Percentiles rank a stretch among this genome's conserved stretches.
Conservation (phyloP, 2,797 vertebrate species). For the Erpetoichthys calabaricus region DNA sequence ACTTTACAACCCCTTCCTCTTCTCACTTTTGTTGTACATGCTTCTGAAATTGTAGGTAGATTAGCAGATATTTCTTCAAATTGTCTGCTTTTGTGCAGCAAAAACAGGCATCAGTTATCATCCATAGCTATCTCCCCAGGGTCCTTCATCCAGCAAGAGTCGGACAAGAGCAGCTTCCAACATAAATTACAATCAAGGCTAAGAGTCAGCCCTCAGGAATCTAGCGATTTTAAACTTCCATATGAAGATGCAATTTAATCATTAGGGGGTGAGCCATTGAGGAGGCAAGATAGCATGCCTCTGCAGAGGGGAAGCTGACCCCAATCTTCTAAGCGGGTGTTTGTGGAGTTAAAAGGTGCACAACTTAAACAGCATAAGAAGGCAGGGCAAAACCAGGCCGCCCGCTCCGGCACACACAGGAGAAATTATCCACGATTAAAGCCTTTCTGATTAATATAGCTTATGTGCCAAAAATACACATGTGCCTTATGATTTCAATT, state of each 20-base stretch:
- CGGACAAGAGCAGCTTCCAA: constrained; percentile 47
- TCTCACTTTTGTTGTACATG: too few species aligned
- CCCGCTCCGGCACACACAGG: constrained; percentile 47
- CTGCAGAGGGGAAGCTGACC: constrained; percentile 38
- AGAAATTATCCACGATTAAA: constrained; percentile 69
- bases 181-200: constrained; percentile 53
- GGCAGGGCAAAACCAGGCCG: constrained; percentile 39
- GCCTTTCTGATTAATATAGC: constrained; percentile 66
- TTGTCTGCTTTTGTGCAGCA: background rate
- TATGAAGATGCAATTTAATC: constrained; percentile 55
- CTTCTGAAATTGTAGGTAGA: too few species aligned
- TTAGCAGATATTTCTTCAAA: too few species aligned
- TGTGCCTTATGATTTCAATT: constrained; percentile 78
- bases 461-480: constrained; percentile 67
- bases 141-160: constrained; percentile 20
- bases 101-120: constrained; percentile 13
- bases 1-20: too few species aligned
- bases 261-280: constrained; percentile 43
- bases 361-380: constrained; percentile 52
- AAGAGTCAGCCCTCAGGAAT: constrained; percentile 55
- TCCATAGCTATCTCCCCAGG: constrained; percentile 28
- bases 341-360: constrained; percentile 69
- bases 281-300: constrained; percentile 34
- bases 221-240: constrained; percentile 48
- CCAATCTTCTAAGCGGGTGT: constrained; percentile 58